phyloP scores from a whole-genome alignment of 2,113 vertebrate species.

The Balaeniceps rex region DNA sequence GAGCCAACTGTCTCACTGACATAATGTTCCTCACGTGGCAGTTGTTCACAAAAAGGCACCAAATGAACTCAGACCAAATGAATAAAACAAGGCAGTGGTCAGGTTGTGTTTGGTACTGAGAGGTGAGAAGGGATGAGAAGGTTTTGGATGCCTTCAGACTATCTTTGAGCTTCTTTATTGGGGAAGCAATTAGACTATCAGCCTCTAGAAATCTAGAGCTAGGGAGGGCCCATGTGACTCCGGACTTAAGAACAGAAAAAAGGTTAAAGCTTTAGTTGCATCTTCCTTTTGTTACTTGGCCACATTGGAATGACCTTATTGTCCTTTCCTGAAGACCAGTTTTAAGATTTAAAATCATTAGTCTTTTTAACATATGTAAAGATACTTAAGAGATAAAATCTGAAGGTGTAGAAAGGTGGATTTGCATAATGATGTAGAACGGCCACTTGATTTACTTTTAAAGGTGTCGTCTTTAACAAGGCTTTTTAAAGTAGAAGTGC shows the following conservation, averaged over 20 bases:
- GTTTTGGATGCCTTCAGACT: not conserved
- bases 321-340: conserved; percentile 11
- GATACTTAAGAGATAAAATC: conserved; percentile 51
- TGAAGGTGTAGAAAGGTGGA: conserved; percentile 11
- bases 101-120: not conserved
- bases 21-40: not conserved
- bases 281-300: conserved; percentile 57
- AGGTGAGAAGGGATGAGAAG: not conserved
- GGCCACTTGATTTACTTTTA: conserved; percentile 21
- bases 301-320: conserved; percentile 28
- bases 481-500: not conserved
- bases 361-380: conserved; percentile 35
- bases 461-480: conserved; percentile 23
- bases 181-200: conserved; percentile 38
- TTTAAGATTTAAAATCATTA: conserved; percentile 57
- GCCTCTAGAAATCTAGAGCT: conserved; percentile 41
- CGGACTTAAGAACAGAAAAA: conserved; percentile 46
- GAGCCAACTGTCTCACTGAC: not conserved
- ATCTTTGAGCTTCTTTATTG: not conserved
- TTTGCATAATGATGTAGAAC: conserved; percentile 38
- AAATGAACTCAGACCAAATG: not conserved
- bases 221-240: not conserved
- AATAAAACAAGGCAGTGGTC: not conserved
- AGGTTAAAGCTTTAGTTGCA: conserved; percentile 22
- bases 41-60: not conserved